phyloP scores from a whole-genome alignment of 2,888 invertebrate genomes.

The Nephrocerus scutellatus region DNA sequence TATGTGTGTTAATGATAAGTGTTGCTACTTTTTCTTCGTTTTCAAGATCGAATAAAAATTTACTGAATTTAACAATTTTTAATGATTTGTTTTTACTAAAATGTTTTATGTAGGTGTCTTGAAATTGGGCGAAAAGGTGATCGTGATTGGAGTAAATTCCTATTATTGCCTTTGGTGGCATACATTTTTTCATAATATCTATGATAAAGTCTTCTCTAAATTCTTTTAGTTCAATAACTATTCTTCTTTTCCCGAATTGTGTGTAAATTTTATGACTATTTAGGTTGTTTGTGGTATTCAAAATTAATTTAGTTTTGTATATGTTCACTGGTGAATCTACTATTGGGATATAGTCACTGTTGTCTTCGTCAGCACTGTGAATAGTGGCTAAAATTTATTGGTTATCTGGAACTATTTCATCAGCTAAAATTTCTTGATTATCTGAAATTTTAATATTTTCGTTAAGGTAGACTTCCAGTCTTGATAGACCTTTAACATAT shows the following conservation, averaged over 20 bases:
- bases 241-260: conserved; percentile 8
- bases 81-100: conserved; percentile 12
- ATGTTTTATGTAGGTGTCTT: conserved; percentile 6
- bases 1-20: conserved; percentile 2
- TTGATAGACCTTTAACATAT: too few relatives aligned
- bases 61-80: conserved; percentile 8
- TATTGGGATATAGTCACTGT: too few relatives aligned
- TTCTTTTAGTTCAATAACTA: conserved; percentile 10
- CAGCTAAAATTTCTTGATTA: too few relatives aligned
- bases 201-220: conserved; percentile 8
- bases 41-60: conserved; percentile 8
- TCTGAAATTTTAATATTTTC: too few relatives aligned
- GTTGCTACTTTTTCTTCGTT: conserved; percentile 9
- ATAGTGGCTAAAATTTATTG: too few relatives aligned
- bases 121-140: conserved; percentile 9
- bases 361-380: too few relatives aligned
- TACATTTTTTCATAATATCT: conserved; percentile 4
- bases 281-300: conserved; percentile 5
- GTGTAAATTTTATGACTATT: conserved; percentile 5
- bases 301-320: conserved; percentile 13
- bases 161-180: conserved; percentile 10
- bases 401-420: too few relatives aligned
- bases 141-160: conserved; percentile 10
- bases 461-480: too few relatives aligned
- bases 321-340: conserved; percentile 5